Percentiles rank a stretch among this genome's conserved stretches.
Conservation (phyloP, 1,140 invertebrate species). For the Rhyacophila brunnea region DNA sequence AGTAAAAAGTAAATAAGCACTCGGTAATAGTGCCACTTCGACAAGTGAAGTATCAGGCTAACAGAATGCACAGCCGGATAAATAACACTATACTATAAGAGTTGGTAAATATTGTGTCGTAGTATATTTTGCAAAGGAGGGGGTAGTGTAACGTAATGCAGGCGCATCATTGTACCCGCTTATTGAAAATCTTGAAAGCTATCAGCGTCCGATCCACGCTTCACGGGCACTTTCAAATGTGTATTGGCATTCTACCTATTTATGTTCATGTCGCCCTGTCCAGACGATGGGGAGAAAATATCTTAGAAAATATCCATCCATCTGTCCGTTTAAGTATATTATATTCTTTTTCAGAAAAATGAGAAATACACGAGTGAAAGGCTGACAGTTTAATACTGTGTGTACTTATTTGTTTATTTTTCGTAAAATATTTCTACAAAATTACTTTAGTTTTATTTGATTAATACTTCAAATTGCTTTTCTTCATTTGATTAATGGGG, state of each 20-base stretch:
- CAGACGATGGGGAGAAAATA: neutral
- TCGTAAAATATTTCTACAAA: no score
- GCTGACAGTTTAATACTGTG: neutral
- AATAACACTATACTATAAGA: neutral
- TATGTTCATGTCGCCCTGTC: neutral
- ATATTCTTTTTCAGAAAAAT: neutral
- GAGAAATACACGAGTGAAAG: neutral
- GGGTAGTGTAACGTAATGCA: no score
- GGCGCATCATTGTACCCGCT: conserved; percentile 7
- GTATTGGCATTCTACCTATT: conserved; percentile 1
- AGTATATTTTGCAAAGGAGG: no score
- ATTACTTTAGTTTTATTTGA: no score
- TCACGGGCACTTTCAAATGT: conserved; percentile 14
- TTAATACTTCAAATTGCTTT: no score
- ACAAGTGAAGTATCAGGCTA: neutral
- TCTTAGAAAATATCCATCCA: no score
- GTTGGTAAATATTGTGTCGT: no score
- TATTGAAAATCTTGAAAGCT: conserved; percentile 29
- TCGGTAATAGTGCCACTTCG: conserved; percentile 16
- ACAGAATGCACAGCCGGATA: conserved; percentile 2
- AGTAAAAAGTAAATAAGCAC: conserved; percentile 2
- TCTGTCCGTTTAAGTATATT: no score
- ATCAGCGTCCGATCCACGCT: conserved; percentile 9
- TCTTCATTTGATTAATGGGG: no score
- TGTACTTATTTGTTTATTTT: no score